Percentiles rank a stretch among this genome's conserved stretches.
These are phyloP conservation scores for Phortica magna DNA, from an alignment of 2,888 invertebrate species.

Conservation along the genomic window DNA sequence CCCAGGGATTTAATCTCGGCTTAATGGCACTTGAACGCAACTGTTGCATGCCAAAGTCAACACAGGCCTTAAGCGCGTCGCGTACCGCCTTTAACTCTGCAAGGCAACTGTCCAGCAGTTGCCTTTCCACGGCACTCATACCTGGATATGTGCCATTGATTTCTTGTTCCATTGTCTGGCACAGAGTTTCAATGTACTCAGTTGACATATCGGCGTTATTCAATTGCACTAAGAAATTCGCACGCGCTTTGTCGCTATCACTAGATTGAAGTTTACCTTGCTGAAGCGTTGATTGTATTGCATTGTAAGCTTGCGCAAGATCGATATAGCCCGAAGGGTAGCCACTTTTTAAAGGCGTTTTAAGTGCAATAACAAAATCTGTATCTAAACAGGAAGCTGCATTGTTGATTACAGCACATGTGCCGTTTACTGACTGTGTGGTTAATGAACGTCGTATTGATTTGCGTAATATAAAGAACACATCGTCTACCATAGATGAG, in stretches of 20 bases:
- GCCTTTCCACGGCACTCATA: slow-evolving; percentile 82
- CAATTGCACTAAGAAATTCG: slow-evolving; percentile 87
- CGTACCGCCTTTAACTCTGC: slow-evolving; percentile 78
- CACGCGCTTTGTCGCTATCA: slow-evolving; percentile 87
- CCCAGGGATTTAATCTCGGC: slow-evolving; percentile 89
- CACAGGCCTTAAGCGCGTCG: slow-evolving; percentile 81
- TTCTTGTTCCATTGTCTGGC: slow-evolving; percentile 85
- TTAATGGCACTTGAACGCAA: slow-evolving; percentile 89
- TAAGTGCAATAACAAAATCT: slow-evolving; percentile 87
- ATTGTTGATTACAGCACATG: slow-evolving; percentile 97
- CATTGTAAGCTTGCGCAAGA: slow-evolving; percentile 89
- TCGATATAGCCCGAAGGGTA: slow-evolving; percentile 89
- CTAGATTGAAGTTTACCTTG: slow-evolving; percentile 88
- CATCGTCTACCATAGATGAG: slow-evolving; percentile 97
- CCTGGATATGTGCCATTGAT: slow-evolving; percentile 83
- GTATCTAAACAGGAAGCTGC: slow-evolving; percentile 92
- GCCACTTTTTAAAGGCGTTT: slow-evolving; percentile 85
- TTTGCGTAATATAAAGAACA: slow-evolving; percentile 97
- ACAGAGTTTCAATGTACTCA: slow-evolving; percentile 93
- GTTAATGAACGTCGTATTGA: slow-evolving; percentile 95
- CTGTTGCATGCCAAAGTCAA: slow-evolving; percentile 90
- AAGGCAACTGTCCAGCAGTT: slow-evolving; percentile 86
- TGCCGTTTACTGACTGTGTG: slow-evolving; percentile 94
- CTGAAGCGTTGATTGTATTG: slow-evolving; percentile 87
- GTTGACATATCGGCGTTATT: slow-evolving; percentile 95